Base-by-base conservation (phyloP, 2,888 invertebrate species). In the Coremacera marginata region DNA sequence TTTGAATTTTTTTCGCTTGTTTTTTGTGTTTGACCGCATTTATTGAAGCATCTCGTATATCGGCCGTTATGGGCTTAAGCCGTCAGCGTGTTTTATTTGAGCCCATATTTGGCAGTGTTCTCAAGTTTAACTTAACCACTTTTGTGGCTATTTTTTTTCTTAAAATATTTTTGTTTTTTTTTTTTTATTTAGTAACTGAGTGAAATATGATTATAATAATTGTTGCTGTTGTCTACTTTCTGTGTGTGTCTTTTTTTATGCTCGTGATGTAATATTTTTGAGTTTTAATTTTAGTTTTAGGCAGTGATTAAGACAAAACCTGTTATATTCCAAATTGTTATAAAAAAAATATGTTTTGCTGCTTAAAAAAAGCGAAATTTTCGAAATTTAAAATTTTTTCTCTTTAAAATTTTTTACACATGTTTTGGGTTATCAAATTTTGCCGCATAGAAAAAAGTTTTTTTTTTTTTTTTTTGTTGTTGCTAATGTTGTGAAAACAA, bases 1-100 rank as follows among this genome's bases (percentile, higher is more conserved):
- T 25, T 22, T 68, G 31, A n/a, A 5, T 31, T 31, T 31, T 31
- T 31, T 34, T 52, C 7, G 16, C n/a, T 49, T 62, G 5, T 49
- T 31, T 34, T 51, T 51, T 63, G 49, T 31, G 51, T 34, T 52
- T 74, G 74, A 67, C 74, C 74, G 74, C 68, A 68, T 51, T 68
- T 25, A 51, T 68, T 51, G 51, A 31, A 49, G 51, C 2, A 51
- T 25, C 22, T 25, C 25, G 49, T 68, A 67, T 57, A 44, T 25
- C 22, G n/a, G 34, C 51, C 49, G 55, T 63, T 62, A 27, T 49
- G 14, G 14, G 44, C 44, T 44, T 44, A 44, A 44, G 44, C 3
- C 14, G 44, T 34, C 49, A 62, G 49, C 60, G 37, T 25, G 37
- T 44, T 74, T 74, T 19, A 52, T 27, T 74, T 37, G 25, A 34